Base-by-base conservation (phyloP, 2,888 invertebrate species). In the Xanthorhoe spadicearia region DNA sequence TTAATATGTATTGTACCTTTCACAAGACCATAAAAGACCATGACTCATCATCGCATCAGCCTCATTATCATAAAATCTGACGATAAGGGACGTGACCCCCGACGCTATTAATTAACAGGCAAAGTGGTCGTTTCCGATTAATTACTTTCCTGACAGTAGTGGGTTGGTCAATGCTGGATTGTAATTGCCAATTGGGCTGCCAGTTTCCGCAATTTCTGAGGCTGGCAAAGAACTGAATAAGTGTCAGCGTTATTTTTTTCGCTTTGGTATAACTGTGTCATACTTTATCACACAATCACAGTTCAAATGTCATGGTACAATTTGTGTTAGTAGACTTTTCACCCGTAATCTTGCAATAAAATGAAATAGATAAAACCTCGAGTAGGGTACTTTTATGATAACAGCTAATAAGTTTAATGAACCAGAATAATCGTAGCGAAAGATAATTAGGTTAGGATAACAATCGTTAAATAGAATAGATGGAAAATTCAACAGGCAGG, bases 41-140 rank as follows among this genome's bases (percentile, higher is more conserved):
- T 54, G 46, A 53, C 50, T 49, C 48, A 52, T 55, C 48, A 15
- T 48, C 48, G 48, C 32, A 18, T 61, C 59, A 57, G 19, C 4
- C 52, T 38, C 38, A 61, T 57, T 61, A 63, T 66, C 68, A 61
- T 72, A 70, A 66, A 66, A 58, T 65, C 61, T 71, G 57, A 66
- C 59, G 63, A 66, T 72, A 54, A 53, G 68, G 65, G 65, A 61
- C 53, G 53, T 55, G 55, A 48, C 60, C 69, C 66, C 64, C 56
- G 52, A 49, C 53, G 51, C 66, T 72, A 69, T 71, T 71, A 72
- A 75, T 74, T 66, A 69, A 38, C 59, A 52, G 48, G 28, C 63
- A 59, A 59, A 69, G 60, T 64, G 66, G 64, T 63, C 48, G 63
- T 68, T 63, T 68, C 71, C 65, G 67, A 68, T 60, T 65, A 65